These are phyloP conservation scores for Pseudopleuronectes americanus DNA, from an alignment of 2,797 vertebrate species.

Conservation along the genomic window DNA sequence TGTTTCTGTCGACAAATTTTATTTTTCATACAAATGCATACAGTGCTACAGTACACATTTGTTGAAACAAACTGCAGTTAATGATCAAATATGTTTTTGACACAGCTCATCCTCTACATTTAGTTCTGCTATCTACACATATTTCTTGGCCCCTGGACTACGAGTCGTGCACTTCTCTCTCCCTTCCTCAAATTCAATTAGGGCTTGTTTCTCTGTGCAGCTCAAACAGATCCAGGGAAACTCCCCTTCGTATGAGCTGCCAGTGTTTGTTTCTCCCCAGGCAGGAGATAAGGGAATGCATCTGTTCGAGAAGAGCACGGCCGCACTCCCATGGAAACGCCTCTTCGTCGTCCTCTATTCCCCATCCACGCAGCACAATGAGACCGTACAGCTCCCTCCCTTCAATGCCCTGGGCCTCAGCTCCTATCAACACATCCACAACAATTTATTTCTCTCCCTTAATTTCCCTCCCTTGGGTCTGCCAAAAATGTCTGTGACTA, in stretches of 20 bases:
- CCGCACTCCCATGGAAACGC: conserved; percentile 74
- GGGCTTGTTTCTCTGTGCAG: conserved; percentile 57
- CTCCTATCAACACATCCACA: conserved; percentile 48
- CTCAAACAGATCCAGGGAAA: conserved; percentile 72
- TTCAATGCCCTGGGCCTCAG: conserved; percentile 34
- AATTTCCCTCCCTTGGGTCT: conserved; percentile 9
- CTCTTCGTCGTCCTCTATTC: conserved; percentile 55
- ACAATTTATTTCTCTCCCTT: conserved; percentile 24
- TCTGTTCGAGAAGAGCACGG: conserved; percentile 65
- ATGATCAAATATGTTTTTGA: conserved; percentile 15
- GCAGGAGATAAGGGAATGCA: conserved; percentile 74
- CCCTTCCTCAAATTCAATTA: conserved; percentile 70
- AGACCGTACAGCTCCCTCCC: conserved; percentile 41
- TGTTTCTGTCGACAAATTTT: background rate
- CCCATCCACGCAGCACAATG: conserved; percentile 42
- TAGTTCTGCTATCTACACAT: conserved; percentile 44
- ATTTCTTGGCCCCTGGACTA: conserved; percentile 17
- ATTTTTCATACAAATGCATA: conserved; percentile 6
- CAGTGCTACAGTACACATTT: background rate
- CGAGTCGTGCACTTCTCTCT: conserved; percentile 47
- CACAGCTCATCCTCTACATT: conserved; percentile 21
- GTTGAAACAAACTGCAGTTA: too few relatives aligned
- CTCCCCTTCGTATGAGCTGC: conserved; percentile 71
- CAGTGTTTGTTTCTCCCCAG: conserved; percentile 78
- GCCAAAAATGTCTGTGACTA: conserved; percentile 16